phyloP scores from a whole-genome alignment of 2,113 vertebrate species.

The Lophura nycthemera region DNA sequence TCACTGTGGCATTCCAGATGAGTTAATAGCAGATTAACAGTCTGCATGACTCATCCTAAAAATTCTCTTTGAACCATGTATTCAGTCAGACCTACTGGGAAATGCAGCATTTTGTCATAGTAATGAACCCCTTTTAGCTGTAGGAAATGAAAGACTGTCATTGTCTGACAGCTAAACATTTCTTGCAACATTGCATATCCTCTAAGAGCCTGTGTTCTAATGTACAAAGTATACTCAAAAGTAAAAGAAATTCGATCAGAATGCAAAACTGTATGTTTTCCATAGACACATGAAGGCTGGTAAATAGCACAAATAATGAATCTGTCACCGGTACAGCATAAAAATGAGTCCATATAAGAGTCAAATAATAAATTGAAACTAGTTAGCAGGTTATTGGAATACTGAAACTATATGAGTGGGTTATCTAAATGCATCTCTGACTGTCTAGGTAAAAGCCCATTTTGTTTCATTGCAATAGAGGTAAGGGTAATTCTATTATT shows the following conservation, averaged over 20 bases:
- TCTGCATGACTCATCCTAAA: constrained; percentile 6
- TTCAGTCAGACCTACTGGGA: not conserved
- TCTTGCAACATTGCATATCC: not conserved
- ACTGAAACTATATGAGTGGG: not conserved
- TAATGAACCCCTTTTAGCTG: not conserved
- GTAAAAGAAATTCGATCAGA: not conserved
- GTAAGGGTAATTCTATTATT: not conserved
- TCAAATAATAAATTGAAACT: not conserved
- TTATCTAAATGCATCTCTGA: not conserved
- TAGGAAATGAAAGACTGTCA: not conserved
- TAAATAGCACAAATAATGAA: not conserved
- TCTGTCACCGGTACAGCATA: not conserved
- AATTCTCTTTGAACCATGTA: not conserved
- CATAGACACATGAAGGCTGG: not conserved
- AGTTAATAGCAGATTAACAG: constrained; percentile 45
- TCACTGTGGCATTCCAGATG: constrained; percentile 23
- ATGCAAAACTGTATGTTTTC: not conserved
- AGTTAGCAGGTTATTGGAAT: not conserved
- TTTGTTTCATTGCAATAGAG: not conserved
- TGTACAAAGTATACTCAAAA: not conserved
- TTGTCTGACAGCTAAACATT: not conserved
- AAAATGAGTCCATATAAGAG: not conserved
- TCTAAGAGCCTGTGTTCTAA: not conserved
- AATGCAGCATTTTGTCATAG: not conserved
- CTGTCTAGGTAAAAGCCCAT: not conserved